phyloP scores from a whole-genome alignment of 2,113 vertebrate genomes.

The Lepidothrix coronata region DNA sequence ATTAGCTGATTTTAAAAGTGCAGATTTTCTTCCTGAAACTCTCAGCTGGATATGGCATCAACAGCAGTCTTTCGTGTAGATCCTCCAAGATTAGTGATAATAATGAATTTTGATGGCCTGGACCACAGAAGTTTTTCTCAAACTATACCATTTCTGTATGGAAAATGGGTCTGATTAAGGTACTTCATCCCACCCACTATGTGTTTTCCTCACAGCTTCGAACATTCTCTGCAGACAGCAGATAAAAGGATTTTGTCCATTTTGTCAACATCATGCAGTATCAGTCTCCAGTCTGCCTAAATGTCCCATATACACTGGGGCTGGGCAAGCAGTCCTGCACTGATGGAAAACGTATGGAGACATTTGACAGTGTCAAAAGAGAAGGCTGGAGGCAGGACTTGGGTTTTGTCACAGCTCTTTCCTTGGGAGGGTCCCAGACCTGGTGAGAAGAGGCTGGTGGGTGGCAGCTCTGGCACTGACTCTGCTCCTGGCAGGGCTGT shows the following conservation, averaged over 20 bases:
- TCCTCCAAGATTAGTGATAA: background rate
- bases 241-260: background rate
- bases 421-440: background rate
- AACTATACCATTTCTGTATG: background rate
- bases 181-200: background rate
- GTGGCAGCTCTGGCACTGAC: background rate
- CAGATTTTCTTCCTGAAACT: background rate
- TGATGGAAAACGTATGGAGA: background rate
- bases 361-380: background rate
- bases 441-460: background rate
- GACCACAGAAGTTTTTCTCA: background rate
- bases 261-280: background rate
- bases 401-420: background rate
- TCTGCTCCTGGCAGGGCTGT: accelerated
- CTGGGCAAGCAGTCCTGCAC: background rate
- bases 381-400: background rate
- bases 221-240: background rate
- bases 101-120: background rate
- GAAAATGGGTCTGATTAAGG: background rate
- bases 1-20: conserved; percentile 4
- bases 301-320: accelerated
- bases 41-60: background rate
- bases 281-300: background rate
- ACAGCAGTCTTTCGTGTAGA: background rate
- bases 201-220: background rate